phyloP scores from a whole-genome alignment of 2,888 invertebrate genomes.

The Anticlea derivata region DNA sequence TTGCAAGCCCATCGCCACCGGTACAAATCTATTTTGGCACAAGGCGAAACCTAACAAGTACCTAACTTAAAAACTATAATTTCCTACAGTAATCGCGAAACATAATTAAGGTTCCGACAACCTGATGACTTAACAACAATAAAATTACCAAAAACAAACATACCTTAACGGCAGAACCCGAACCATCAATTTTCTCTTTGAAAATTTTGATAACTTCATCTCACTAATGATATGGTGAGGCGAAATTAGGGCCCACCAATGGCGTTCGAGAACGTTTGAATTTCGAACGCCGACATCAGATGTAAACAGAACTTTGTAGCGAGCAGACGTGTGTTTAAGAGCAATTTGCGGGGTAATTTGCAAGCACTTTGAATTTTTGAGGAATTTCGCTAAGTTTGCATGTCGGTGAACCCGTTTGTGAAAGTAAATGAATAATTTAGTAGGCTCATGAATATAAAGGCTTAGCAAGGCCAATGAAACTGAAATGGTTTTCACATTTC shows the following conservation, averaged over 20 bases:
- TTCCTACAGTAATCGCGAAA: constrained; percentile 18
- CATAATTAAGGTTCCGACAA: constrained; percentile 32
- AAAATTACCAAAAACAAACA: constrained; percentile 74
- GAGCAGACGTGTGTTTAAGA: constrained; percentile 63
- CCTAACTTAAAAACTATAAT: constrained; percentile 24
- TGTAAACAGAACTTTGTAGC: constrained; percentile 49
- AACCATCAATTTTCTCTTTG: constrained; percentile 65
- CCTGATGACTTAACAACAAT: constrained; percentile 62
- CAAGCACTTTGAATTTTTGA: constrained; percentile 26
- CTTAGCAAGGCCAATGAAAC: constrained; percentile 22
- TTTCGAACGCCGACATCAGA: constrained; percentile 60
- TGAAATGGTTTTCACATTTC: constrained; percentile 24
- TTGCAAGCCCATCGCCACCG: no score
- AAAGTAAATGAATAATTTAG: constrained; percentile 47
- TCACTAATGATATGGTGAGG: constrained; percentile 64
- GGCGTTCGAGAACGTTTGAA: constrained; percentile 59
- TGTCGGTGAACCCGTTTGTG: constrained; percentile 62
- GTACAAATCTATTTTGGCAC: neutral
- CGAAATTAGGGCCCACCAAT: constrained; percentile 64
- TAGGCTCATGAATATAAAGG: constrained; percentile 62
- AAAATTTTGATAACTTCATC: constrained; percentile 77
- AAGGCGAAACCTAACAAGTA: constrained; percentile 11
- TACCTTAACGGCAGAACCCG: constrained; percentile 57
- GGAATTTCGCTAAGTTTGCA: constrained; percentile 43
- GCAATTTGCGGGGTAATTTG: constrained; percentile 63